Evolutionary conservation across 2,113 vertebrate species (phyloP), one percentile per base, ranked within the genome.

Genomic region (Sceloporus undulatus): DNA sequence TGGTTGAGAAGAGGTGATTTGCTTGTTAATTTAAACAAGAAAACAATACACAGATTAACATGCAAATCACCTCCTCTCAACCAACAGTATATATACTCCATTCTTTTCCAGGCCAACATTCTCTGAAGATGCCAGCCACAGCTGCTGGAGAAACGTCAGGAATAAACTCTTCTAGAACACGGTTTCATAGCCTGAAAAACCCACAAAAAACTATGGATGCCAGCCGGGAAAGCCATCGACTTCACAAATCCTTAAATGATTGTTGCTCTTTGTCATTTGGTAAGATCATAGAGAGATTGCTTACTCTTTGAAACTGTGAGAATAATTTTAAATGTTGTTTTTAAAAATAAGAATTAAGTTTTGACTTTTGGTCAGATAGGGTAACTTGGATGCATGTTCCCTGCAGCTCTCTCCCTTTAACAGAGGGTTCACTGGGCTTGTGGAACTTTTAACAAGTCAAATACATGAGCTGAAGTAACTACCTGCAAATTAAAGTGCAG

Each of bases 391-490:
- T 89, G 66, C 88, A 87, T 76, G 89, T 27, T 91, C 93, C 89
- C 93, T 82, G 38, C 83, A 93, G 95, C 95, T 96, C 95, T 97
- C 96, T 91, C 92, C 95, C 94, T 96, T 92, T 79, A 54, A 83
- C 83, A 42, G 94, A 89, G 94, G 95, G 78, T 93, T 96, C 96
- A 97, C 91, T 18, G 94, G 95, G 95, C 92, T 42, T 93, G 94
- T 88, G 93, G 92, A 91, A n/a, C 1, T 68, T 9, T n/a, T 89
- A 83, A 86, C 85, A 91, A 90, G 91, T 89, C 90, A 85, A 75
- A 77, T 80, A 90, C 91, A 91, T 88, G 34, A 92, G 88, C 92
- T 88, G 92, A 91, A 89, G 91, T 87, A 93, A 92, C 85, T 86
- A 85, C 19, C 80, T 90, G 87, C 71, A 82, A 82, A 92, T 93